Evolutionary conservation across 2,888 invertebrate species (phyloP).

Genomic region (Chrysotoxum bicinctum): DNA sequence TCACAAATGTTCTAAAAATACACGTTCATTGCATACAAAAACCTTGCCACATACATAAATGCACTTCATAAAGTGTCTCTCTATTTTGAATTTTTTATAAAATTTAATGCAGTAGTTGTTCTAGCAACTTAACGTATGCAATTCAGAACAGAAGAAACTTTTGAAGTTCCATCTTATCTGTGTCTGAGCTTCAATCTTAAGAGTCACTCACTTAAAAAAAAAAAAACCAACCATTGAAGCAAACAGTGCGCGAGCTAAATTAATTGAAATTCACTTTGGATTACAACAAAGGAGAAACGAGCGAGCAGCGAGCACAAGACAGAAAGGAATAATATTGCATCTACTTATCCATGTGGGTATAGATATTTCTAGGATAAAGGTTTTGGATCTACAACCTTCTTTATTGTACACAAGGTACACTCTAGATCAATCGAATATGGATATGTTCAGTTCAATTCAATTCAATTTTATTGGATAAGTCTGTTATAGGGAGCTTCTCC

Average conservation of each 20-base stretch:
- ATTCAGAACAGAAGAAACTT: neutral
- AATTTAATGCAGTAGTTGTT: neutral
- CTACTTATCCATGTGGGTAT: slow-evolving; percentile 55
- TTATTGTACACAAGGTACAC: slow-evolving; percentile 17
- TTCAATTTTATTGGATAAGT: too few species aligned
- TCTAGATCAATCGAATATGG: neutral
- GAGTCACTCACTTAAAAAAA: neutral
- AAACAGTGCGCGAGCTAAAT: slow-evolving; percentile 42
- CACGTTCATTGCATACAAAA: too few species aligned
- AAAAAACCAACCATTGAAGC: neutral
- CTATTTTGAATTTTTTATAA: neutral
- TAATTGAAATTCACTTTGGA: slow-evolving; percentile 68
- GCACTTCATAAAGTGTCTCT: neutral
- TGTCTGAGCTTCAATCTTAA: slow-evolving; percentile 10
- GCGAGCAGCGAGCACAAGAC: neutral
- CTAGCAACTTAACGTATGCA: neutral
- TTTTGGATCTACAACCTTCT: slow-evolving; percentile 1
- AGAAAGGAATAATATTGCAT: slow-evolving; percentile 57
- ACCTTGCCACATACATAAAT: too few species aligned
- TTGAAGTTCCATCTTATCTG: slow-evolving; percentile 6
- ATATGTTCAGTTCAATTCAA: too few species aligned
- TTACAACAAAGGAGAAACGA: slow-evolving; percentile 24
- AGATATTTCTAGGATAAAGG: neutral
- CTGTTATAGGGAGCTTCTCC: too few species aligned
- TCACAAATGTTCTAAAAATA: too few species aligned